Conservation (phyloP, 2,113 vertebrate genomes). For the Morone chrysops region DNA sequence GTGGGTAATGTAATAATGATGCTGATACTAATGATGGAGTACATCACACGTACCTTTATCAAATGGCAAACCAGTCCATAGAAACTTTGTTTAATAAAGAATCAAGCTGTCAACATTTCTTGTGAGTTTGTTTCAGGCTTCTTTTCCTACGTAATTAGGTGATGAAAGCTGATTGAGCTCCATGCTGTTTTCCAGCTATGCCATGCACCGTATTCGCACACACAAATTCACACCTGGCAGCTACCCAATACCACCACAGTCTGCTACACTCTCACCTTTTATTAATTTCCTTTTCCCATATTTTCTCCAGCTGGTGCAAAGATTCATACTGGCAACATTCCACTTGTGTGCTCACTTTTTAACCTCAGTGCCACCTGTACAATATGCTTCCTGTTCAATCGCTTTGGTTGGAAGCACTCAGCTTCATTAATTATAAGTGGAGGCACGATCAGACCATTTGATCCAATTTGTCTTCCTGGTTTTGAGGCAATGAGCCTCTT, state of each 20-base stretch:
- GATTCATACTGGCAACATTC: constrained; percentile 10
- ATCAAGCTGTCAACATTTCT: background rate
- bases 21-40: too few relatives aligned
- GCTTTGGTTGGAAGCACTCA: constrained; percentile 8
- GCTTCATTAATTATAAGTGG: constrained; percentile 55
- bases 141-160: background rate
- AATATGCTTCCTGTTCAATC: constrained; percentile 6
- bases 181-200: background rate
- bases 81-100: background rate
- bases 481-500: constrained; percentile 69
- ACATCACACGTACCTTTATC: background rate
- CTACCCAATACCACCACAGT: background rate
- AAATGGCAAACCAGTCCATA: background rate
- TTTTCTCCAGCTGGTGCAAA: constrained; percentile 36
- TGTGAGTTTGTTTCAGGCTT: background rate
- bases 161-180: background rate
- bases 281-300: background rate
- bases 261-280: constrained; percentile 8
- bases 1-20: too few relatives aligned
- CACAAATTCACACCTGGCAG: constrained; percentile 27
- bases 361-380: constrained; percentile 14
- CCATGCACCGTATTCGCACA: background rate
- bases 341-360: background rate
- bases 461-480: constrained; percentile 66
- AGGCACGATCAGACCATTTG: constrained; percentile 56